Evolutionary conservation across 2,797 vertebrate genomes (phyloP).

Genomic region (Sphenodon punctatus): DNA sequence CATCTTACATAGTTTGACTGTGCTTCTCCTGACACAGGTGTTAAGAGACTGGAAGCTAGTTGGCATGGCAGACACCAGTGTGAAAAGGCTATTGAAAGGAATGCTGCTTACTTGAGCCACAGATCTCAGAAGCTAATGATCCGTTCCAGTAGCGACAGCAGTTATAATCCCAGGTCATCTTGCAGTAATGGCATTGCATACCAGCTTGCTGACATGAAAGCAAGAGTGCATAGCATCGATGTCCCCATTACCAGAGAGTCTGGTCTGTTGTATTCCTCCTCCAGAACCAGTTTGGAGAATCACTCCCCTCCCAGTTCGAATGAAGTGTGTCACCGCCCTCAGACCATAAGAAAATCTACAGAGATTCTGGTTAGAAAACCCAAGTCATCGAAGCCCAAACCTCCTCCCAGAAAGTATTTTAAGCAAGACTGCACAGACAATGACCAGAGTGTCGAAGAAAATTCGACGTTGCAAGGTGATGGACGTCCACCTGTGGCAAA

Average conservation of each 20-base stretch:
- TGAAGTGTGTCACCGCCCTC: constrained; percentile 70
- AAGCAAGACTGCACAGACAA: constrained; percentile 78
- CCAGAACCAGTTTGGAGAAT: constrained; percentile 66
- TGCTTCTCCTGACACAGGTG: constrained; percentile 79
- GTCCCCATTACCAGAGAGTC: constrained; percentile 44
- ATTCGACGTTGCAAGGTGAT: neutral
- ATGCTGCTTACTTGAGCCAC: constrained; percentile 47
- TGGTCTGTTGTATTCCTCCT: constrained; percentile 38
- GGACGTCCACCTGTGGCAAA: neutral
- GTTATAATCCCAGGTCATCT: constrained; percentile 73
- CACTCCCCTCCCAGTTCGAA: constrained; percentile 58
- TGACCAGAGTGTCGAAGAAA: constrained; percentile 59
- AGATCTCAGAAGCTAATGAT: constrained; percentile 83
- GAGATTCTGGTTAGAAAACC: constrained; percentile 78
- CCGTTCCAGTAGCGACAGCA: constrained; percentile 90
- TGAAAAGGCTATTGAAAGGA: constrained; percentile 78
- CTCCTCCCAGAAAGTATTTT: constrained; percentile 80
- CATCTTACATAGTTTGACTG: neutral
- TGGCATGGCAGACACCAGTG: constrained; percentile 81
- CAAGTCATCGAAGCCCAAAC: constrained; percentile 79
- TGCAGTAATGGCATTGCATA: constrained; percentile 18
- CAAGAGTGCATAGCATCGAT: constrained; percentile 75
- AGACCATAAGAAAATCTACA: constrained; percentile 68
- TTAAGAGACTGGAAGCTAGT: constrained; percentile 75
- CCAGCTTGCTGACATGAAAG: constrained; percentile 59